Base-by-base conservation (phyloP, 2,113 vertebrate species). In the Coptodon rendalli region DNA sequence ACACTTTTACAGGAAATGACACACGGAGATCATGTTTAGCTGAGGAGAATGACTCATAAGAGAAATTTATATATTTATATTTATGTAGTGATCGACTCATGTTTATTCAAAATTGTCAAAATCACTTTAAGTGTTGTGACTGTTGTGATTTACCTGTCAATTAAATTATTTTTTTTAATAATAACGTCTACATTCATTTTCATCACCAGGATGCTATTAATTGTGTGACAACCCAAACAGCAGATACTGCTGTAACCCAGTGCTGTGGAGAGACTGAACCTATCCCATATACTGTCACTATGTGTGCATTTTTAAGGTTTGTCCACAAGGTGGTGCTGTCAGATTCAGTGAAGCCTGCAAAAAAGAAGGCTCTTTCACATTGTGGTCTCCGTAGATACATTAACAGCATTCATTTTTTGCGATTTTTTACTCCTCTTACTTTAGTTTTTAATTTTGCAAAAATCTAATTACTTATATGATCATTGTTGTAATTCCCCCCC, bases 1-100 rank as follows among this genome's bases (percentile, higher is more conserved):
- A 59, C 19, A 53, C 1, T 22, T 71, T 29, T 45, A 50, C 73
- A 91, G 89, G 92, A 93, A 94, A 89, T 93, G 45, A 82, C 27
- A 71, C 29, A 27, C 6, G 13, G 9, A 45, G 52, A 38, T 59
- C 6, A 63, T 31, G n/a, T 54, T 78, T 31, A 22, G 0, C 54
- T 59, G 7, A 6, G 19, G 34, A 53, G 34, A 79, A n/a, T 48
- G 50, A 16, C 54, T 34, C 63, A 61, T 2, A 6, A 76, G 12
- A 53, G 6, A 36, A 54, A 17, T 45, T 29, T 48, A 50, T 50
- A 48, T 50, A 17, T 45, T 29, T 48, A 50, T 50, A 48, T 50
- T 50, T 48, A 50, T 50, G 24, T 73, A 6, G 38, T 31, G 9
- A 48, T 50, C 1, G 14, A 24, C 12, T 66, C 27, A 0, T 17